Base-by-base conservation (phyloP, 2,113 vertebrate species). In the Orthochromis indermauri region DNA sequence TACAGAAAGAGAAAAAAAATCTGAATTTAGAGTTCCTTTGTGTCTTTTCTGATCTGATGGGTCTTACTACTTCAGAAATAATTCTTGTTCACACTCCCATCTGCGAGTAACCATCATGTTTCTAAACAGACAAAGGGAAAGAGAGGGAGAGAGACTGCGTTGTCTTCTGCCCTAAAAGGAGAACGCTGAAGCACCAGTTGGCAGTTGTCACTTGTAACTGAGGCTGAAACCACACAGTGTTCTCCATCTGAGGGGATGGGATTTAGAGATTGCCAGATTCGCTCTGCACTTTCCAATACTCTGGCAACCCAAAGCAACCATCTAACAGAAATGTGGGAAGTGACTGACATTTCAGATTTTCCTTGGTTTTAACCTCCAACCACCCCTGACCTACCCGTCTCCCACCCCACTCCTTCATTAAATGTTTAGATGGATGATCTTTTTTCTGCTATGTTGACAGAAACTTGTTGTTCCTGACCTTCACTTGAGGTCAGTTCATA, bases 271-370 rank as follows among this genome's bases (percentile, higher is more conserved):
- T 90, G 91, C 93, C 94, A 94, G 78, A 92, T 91, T 87, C 10
- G 13, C 81, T 86, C 80, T 28, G 81, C 90, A 91, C 91, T 94
- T 94, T 93, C 92, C 93, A 94, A 85, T n/a, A 12, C 54, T 91
- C 86, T 54, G 47, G 90, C 86, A 88, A 90, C 76, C 90, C 53
- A 71, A 78, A 90, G 78, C 17, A 93, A 89, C 82, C 83, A 87
- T 90, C 87, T 93, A 90, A 93, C 92, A 92, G 81, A 90, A 88
- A 92, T 93, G 91, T 89, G 92, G 91, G 92, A 85, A 94, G 90
- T 28, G n/a, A 86, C 42, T 87, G 91, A 91, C 92, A 91, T 92
- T 93, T 94, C 85, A 91, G 87, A 91, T 92, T 93, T 93, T 93
- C 90, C 92, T 93, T 82, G 83, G 83, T 91, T 83, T 54, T 47